Evolutionary conservation across 2,888 invertebrate genomes (phyloP), one percentile per base, ranked within the genome.

Genomic region (Drosophila cracens): DNA sequence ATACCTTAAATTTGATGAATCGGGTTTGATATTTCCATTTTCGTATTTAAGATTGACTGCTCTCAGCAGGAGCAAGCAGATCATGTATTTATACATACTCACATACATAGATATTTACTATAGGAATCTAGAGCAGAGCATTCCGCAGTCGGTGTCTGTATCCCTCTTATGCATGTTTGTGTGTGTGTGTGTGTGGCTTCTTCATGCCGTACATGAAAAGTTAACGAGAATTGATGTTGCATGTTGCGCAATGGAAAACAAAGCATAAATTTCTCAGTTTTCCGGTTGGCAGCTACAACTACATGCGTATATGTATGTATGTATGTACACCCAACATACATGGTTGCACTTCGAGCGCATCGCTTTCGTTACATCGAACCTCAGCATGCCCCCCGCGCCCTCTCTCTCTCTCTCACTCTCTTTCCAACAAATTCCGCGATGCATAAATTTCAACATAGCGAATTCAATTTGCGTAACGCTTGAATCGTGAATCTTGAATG

Each of bases 201-300:
- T 18, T 53, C 76, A 70, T 25, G 69, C 59, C 70, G 76, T 76
- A 81, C 84, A 86, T 83, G 85, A 86, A 86, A 87, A 85, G 85
- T 88, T 88, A 89, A 88, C 89, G 87, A 87, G 86, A 88, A 88
- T 88, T 81, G 86, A 87, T 89, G 89, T 87, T 82, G 77, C 84
- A 85, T 87, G 87, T 87, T 80, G 69, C 74, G 76, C 71, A 71
- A 70, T 81, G 79, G 82, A 83, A 81, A 83, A 87, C 87, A 87
- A 83, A 82, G 84, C 84, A 87, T 87, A 87, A 86, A 87, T 87
- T 86, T 85, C 84, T 76, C 82, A 83, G 80, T 64, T 64, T 63
- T 36, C 54, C 34, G 66, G 61, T 73, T 43, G 56, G 60, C 60
- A 57, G 65, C 38, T 21, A 38, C 53, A 48, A 8, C n/a, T 4